Evolutionary conservation across 2,888 invertebrate species (phyloP).

Genomic region (Perizoma flavofasciatum): DNA sequence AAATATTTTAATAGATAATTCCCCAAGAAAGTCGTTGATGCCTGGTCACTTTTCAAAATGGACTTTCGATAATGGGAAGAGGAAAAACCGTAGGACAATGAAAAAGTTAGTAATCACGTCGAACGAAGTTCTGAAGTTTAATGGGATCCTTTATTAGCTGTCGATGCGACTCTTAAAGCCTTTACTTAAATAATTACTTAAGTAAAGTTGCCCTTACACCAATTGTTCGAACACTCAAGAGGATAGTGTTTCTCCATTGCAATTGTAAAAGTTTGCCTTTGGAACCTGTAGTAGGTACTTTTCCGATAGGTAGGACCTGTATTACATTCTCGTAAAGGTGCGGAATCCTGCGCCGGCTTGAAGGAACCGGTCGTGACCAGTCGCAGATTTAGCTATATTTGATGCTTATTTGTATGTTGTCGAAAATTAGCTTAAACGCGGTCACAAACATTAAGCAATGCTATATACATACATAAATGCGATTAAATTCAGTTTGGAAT

Average conservation of each 20-base stretch:
- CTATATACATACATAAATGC: no score
- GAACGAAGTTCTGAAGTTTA: slow-evolving; percentile 42
- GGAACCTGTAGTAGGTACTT: slow-evolving; percentile 22
- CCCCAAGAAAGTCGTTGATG: slow-evolving; percentile 2
- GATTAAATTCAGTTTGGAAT: no score
- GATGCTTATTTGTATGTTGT: no score
- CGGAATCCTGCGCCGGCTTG: no score
- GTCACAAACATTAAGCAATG: no score
- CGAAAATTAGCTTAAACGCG: no score
- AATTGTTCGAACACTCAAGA: slow-evolving; percentile 25
- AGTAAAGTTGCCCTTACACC: slow-evolving; percentile 16
- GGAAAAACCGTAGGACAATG: slow-evolving; percentile 44
- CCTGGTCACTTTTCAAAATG: slow-evolving; percentile 25
- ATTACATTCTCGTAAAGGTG: no score
- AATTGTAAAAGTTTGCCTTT: slow-evolving; percentile 34
- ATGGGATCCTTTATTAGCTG: slow-evolving; percentile 52
- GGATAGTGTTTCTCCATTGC: slow-evolving; percentile 37
- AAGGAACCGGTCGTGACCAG: no score
- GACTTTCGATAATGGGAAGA: slow-evolving; percentile 21
- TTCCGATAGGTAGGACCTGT: slow-evolving; percentile 23
- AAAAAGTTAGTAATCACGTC: slow-evolving; percentile 53
- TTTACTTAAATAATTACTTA: slow-evolving; percentile 29
- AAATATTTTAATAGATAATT: neutral
- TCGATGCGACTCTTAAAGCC: slow-evolving; percentile 43
- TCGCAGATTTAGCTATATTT: no score